A percentile compares a stretch with the other conserved stretches of the same genome.
These are phyloP conservation scores for Peromyscus maniculatus DNA, from an alignment of 2,113 vertebrate species.

Conservation along the genomic window DNA sequence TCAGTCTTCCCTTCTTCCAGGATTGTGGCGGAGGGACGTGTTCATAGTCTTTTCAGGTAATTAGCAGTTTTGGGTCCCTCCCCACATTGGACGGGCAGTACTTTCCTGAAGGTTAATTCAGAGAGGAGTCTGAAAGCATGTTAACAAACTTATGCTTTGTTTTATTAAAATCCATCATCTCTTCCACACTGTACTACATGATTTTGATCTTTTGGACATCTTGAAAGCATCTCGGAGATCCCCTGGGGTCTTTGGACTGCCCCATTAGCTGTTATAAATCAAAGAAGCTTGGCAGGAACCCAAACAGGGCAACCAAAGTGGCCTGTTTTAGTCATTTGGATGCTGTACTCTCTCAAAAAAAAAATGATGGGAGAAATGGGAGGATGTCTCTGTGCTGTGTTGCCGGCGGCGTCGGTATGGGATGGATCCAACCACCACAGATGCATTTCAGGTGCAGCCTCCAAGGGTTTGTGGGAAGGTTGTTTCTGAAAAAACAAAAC, in stretches of 20 bases:
- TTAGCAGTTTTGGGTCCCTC: not conserved
- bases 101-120: not conserved
- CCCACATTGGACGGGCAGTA: not conserved
- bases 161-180: not conserved
- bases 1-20: not conserved
- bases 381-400: not conserved
- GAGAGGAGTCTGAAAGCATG: not conserved
- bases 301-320: not conserved
- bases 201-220: not conserved
- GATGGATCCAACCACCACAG: not conserved
- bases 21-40: not conserved
- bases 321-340: constrained; percentile 11
- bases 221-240: not conserved
- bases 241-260: not conserved
- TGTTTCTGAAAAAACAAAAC: not conserved
- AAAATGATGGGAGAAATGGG: not conserved
- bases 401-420: not conserved
- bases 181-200: not conserved
- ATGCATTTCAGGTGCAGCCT: not conserved
- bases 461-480: not conserved
- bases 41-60: not conserved
- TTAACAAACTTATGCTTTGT: not conserved
- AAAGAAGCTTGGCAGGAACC: not conserved
- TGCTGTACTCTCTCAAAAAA: not conserved
- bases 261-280: not conserved